phyloP scores from a whole-genome alignment of 2,113 vertebrate species.

The Datnioides undecimradiatus region DNA sequence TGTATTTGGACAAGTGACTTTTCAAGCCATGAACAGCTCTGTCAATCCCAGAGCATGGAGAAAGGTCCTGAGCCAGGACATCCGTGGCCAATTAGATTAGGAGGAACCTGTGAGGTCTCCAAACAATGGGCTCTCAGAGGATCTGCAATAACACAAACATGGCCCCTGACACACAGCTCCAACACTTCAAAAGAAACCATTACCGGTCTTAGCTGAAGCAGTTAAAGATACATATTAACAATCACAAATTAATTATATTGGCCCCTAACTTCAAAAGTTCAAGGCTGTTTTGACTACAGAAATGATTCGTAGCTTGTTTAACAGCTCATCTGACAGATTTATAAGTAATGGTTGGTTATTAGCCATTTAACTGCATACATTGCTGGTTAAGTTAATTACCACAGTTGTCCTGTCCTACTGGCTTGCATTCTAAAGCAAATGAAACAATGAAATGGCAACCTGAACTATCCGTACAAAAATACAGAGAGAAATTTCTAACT shows the following conservation, averaged over 20 bases:
- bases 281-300: constrained; percentile 8
- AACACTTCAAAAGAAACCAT: constrained; percentile 72
- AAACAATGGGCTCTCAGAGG: constrained; percentile 73
- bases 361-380: constrained; percentile 13
- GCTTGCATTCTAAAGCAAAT: neutral
- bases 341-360: neutral
- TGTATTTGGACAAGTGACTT: constrained; percentile 77
- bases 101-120: constrained; percentile 74
- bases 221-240: constrained; percentile 52
- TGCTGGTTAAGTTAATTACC: neutral
- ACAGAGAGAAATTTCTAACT: neutral
- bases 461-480: neutral
- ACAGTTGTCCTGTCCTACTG: neutral
- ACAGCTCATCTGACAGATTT: neutral
- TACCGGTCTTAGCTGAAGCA: constrained; percentile 38
- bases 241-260: constrained; percentile 54
- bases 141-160: constrained; percentile 79
- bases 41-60: constrained; percentile 68
- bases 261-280: constrained; percentile 29
- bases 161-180: constrained; percentile 64
- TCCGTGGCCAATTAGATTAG: constrained; percentile 72
- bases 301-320: neutral
- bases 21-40: constrained; percentile 70
- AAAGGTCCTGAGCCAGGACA: constrained; percentile 69
- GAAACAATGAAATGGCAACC: neutral